phyloP scores from a whole-genome alignment of 2,888 invertebrate genomes.

The Timema cristinae region DNA sequence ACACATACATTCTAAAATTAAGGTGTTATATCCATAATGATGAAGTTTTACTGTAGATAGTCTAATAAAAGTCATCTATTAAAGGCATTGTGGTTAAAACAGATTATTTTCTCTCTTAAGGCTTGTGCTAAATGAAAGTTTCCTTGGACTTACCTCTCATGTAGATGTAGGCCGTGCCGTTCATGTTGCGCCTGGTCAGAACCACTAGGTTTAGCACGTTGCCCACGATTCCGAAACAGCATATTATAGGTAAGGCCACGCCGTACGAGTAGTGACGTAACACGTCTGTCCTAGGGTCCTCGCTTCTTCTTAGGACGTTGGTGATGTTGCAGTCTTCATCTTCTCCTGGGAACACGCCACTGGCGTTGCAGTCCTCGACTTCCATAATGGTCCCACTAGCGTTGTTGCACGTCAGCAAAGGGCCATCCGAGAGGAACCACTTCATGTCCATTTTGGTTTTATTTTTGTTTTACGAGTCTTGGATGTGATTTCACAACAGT shows the following conservation, averaged over 20 bases:
- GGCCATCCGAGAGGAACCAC: neutral
- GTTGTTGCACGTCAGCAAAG: conserved; percentile 3
- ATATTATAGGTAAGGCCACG: conserved; percentile 63
- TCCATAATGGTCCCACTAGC: too few relatives aligned
- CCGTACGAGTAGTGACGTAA: conserved; percentile 61
- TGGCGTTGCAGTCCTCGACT: conserved; percentile 7
- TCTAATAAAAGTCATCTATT: too few relatives aligned
- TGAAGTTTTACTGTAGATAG: too few relatives aligned
- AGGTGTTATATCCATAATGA: too few relatives aligned
- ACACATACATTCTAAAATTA: too few relatives aligned
- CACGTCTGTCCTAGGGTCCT: conserved; percentile 57
- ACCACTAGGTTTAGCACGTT: conserved; percentile 75
- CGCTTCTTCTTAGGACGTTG: conserved; percentile 34
- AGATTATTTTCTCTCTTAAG: too few relatives aligned
- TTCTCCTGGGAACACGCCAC: neutral
- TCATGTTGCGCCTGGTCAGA: conserved; percentile 70
- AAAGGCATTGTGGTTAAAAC: too few relatives aligned
- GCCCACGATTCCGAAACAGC: conserved; percentile 68
- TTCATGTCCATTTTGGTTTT: conserved; percentile 5
- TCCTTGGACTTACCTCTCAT: conserved; percentile 59
- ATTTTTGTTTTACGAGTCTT: too few relatives aligned
- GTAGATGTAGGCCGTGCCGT: conserved; percentile 75
- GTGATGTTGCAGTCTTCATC: conserved; percentile 24
- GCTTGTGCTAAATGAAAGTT: too few relatives aligned
- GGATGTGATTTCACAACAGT: too few relatives aligned